Evolutionary conservation across 2,888 invertebrate species (phyloP).

Genomic region (Hemithea aestivaria): DNA sequence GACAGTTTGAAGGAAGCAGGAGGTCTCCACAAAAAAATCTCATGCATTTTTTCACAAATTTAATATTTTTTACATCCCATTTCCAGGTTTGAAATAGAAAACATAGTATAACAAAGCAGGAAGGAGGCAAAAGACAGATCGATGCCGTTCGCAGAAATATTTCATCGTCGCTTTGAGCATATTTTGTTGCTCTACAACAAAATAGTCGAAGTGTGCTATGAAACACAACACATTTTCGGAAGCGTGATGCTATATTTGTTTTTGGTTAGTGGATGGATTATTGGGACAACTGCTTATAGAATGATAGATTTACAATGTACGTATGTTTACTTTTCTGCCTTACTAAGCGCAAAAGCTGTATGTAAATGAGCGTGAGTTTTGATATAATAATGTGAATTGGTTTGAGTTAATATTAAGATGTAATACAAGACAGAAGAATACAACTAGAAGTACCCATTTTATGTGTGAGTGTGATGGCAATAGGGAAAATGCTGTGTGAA

Average conservation of each 20-base stretch:
- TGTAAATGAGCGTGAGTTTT: too few relatives aligned
- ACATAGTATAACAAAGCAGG: slow-evolving; percentile 31
- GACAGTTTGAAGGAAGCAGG: too few relatives aligned
- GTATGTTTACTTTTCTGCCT: too few relatives aligned
- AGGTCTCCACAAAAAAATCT: too few relatives aligned
- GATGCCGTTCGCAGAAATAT: slow-evolving; percentile 15
- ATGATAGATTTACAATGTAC: slow-evolving; percentile 34
- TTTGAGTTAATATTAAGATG: too few relatives aligned
- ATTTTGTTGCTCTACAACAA: slow-evolving; percentile 31
- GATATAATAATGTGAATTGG: too few relatives aligned
- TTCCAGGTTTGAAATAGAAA: slow-evolving; percentile 39
- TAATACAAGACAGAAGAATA: too few relatives aligned
- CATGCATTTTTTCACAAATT: too few relatives aligned
- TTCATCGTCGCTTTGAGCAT: slow-evolving; percentile 28
- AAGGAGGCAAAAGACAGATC: slow-evolving; percentile 22
- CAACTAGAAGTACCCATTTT: too few relatives aligned
- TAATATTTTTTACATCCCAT: slow-evolving; percentile 9
- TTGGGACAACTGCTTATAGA: slow-evolving; percentile 38
- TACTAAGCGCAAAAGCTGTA: too few relatives aligned
- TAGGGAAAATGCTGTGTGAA: too few relatives aligned
- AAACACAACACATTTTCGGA: slow-evolving; percentile 31
- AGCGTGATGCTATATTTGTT: slow-evolving; percentile 34
- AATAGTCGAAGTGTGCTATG: slow-evolving; percentile 22
- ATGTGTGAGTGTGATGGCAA: too few relatives aligned
- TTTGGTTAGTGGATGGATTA: slow-evolving; percentile 37